These are phyloP conservation scores for Melitaea cinxia DNA, from an alignment of 1,140 invertebrate genomes.

Conservation along the genomic window DNA sequence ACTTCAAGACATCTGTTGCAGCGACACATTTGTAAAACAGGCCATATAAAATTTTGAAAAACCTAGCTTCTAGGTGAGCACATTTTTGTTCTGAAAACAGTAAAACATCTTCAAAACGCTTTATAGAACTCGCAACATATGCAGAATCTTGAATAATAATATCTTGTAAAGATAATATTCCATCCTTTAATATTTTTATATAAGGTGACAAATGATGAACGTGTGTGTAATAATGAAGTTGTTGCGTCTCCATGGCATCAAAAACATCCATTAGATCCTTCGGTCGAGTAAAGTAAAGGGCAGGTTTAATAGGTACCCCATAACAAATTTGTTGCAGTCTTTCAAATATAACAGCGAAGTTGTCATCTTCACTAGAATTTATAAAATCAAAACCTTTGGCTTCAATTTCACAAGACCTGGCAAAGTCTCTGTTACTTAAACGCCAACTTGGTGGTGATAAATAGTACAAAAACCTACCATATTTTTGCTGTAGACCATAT, in stretches of 20 bases:
- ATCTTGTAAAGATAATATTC: constrained; percentile 51
- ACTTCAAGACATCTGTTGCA: constrained; percentile 57
- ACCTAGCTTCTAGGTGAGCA: constrained; percentile 52
- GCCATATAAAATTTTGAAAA: constrained; percentile 62
- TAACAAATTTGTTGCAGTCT: constrained; percentile 78
- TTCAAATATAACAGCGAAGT: constrained; percentile 75
- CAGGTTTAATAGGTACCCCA: constrained; percentile 64
- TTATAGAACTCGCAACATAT: constrained; percentile 47
- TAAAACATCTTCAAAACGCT: constrained; percentile 50
- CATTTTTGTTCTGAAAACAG: constrained; percentile 48
- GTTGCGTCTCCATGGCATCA: constrained; percentile 82
- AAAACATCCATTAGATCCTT: constrained; percentile 82
- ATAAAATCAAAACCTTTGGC: constrained; percentile 69
- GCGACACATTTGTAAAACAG: constrained; percentile 62
- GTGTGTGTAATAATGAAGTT: constrained; percentile 63
- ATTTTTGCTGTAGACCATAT: constrained; percentile 84
- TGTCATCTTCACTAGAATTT: constrained; percentile 59
- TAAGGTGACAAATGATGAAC: constrained; percentile 52
- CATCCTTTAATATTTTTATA: constrained; percentile 47
- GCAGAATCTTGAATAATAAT: constrained; percentile 50
- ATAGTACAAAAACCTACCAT: constrained; percentile 85
- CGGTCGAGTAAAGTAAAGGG: constrained; percentile 82
- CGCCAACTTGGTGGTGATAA: constrained; percentile 83
- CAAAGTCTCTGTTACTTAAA: constrained; percentile 70
- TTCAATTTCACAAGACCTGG: constrained; percentile 69